Conservation (phyloP, 2,888 invertebrate genomes). For the Vanessa cardui region DNA sequence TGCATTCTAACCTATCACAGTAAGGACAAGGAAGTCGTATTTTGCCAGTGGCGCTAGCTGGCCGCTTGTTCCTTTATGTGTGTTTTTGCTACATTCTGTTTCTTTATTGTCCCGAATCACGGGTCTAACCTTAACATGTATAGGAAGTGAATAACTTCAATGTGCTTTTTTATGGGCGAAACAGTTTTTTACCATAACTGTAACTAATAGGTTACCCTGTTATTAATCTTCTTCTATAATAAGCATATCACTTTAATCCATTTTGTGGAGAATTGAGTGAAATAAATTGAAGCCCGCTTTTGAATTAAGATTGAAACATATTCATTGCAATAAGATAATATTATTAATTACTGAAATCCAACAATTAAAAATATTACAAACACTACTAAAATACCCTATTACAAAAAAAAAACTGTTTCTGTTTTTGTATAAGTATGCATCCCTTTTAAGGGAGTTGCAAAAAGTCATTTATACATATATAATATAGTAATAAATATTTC, state of each 20-base stretch:
- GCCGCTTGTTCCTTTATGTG: constrained; percentile 14
- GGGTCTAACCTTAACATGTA: too few relatives aligned
- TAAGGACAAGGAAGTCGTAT: constrained; percentile 38
- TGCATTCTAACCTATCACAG: constrained; percentile 59
- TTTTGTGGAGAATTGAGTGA: neutral
- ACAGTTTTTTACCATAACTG: neutral
- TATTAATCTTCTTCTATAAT: neutral
- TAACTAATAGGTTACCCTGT: neutral
- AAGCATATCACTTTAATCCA: neutral
- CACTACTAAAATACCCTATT: neutral
- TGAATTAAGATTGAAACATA: too few relatives aligned
- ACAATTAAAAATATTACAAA: neutral
- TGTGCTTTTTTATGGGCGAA: neutral
- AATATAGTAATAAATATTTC: too few relatives aligned
- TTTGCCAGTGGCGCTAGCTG: constrained; percentile 37
- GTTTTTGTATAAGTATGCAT: too few relatives aligned
- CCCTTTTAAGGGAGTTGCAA: too few relatives aligned
- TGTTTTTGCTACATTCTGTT: constrained; percentile 12
- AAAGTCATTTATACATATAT: too few relatives aligned
- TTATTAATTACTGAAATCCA: too few relatives aligned
- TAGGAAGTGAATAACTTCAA: neutral
- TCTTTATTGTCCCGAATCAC: neutral
- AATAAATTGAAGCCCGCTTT: too few relatives aligned
- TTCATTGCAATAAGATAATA: too few relatives aligned
- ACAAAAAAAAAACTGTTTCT: neutral